Conservation (phyloP, 1,140 invertebrate species). For the Pogonus chalceus region DNA sequence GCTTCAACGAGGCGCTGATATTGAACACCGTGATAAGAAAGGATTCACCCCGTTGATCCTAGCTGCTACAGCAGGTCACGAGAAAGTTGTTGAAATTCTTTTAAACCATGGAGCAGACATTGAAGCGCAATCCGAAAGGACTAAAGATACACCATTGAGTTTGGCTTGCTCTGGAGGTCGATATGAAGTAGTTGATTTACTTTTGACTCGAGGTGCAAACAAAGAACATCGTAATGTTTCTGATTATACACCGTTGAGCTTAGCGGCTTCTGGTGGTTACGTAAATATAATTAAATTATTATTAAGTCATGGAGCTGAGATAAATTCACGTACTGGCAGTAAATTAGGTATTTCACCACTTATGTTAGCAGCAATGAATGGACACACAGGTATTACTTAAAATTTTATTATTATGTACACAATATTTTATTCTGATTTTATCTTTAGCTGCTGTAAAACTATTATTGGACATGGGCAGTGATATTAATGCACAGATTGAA, state of each 20-base stretch:
- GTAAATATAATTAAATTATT: constrained; percentile 97
- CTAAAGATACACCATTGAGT: constrained; percentile 96
- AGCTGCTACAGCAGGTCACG: constrained; percentile 93
- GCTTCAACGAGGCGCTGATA: constrained; percentile 81
- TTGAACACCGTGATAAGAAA: constrained; percentile 98
- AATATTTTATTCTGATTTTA: constrained; percentile 9
- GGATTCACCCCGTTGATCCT: constrained; percentile 96
- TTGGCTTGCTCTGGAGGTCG: constrained; percentile 94
- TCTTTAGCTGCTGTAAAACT: constrained; percentile 69
- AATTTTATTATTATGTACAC: neutral
- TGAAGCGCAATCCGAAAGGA: constrained; percentile 96
- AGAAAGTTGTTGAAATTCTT: constrained; percentile 88
- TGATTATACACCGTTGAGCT: constrained; percentile 95
- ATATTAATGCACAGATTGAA: constrained; percentile 99
- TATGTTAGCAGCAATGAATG: constrained; percentile 99
- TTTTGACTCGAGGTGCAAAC: constrained; percentile 81
- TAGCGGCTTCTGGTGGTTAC: constrained; percentile 96
- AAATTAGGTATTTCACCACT: constrained; percentile 97
- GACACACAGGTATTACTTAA: constrained; percentile 61
- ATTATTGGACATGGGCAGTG: constrained; percentile 93
- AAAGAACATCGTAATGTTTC: constrained; percentile 99
- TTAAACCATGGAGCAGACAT: constrained; percentile 89
- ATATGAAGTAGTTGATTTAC: constrained; percentile 88
- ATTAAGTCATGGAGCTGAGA: constrained; percentile 86
- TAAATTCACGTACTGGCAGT: constrained; percentile 94